Evolutionary conservation across 2,888 invertebrate genomes (phyloP).

Genomic region (Ditula angustiorana): DNA sequence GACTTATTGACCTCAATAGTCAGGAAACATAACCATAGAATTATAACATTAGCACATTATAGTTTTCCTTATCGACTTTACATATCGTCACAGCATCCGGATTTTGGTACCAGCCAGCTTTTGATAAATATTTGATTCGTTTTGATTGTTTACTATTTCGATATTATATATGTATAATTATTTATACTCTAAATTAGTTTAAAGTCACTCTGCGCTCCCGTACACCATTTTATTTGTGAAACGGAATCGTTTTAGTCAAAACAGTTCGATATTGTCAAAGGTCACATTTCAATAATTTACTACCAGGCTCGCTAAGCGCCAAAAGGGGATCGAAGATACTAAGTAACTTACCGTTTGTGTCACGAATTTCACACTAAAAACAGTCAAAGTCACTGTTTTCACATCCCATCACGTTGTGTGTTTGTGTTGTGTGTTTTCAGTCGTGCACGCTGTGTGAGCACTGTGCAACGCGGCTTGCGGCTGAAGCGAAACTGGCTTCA

Average conservation of each 20-base stretch:
- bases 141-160: background rate
- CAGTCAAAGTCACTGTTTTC: conserved; percentile 19
- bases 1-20: no score
- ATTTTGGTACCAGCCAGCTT: background rate
- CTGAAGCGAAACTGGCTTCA: conserved; percentile 21
- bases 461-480: conserved; percentile 2
- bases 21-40: no score
- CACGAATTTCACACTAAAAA: conserved; percentile 14
- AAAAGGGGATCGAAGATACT: background rate
- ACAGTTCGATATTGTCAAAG: conserved; percentile 16
- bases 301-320: background rate
- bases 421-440: conserved; percentile 7
- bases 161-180: no score
- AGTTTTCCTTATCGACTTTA: background rate
- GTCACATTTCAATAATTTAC: conserved; percentile 12
- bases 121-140: background rate
- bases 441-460: background rate
- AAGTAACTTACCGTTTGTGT: conserved; percentile 22
- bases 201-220: background rate
- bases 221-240: background rate
- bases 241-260: conserved; percentile 1
- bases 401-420: conserved; percentile 29
- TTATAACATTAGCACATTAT: no score
- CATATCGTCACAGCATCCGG: background rate
- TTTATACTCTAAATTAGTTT: background rate